Percentiles rank a stretch among this genome's conserved stretches.
phyloP scores from a whole-genome alignment of 2,797 vertebrate genomes.

The Falco columbarius region DNA sequence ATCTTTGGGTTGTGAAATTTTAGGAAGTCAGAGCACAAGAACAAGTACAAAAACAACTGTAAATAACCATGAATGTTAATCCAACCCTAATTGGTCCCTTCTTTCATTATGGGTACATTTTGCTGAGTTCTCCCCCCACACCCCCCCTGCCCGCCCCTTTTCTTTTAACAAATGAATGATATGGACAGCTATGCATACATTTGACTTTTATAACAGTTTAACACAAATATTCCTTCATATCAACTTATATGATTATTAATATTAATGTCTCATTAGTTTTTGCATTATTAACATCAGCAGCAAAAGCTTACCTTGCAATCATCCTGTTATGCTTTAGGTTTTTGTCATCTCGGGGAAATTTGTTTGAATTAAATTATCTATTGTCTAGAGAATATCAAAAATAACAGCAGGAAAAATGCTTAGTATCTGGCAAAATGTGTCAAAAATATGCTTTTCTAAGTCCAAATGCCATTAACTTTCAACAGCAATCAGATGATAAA shows the following conservation, averaged over 20 bases:
- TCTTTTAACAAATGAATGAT: conserved; percentile 77
- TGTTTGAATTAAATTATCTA: conserved; percentile 72
- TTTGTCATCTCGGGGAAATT: conserved; percentile 53
- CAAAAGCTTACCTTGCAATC: conserved; percentile 46
- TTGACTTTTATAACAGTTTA: conserved; percentile 72
- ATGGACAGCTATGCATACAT: conserved; percentile 71
- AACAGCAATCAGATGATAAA: conserved; percentile 55
- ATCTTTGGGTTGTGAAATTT: conserved; percentile 89
- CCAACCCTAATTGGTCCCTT: conserved; percentile 98
- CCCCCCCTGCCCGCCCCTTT: conserved; percentile 12
- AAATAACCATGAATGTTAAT: conserved; percentile 99
- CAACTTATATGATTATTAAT: conserved; percentile 54
- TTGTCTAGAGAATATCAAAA: conserved; percentile 57
- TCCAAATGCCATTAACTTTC: conserved; percentile 33
- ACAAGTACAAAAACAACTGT: conserved; percentile 99
- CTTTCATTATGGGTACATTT: conserved; percentile 93
- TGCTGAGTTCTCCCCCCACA: conserved; percentile 78
- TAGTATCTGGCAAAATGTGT: conserved; percentile 15
- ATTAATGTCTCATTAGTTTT: conserved; percentile 68
- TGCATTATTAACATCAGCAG: conserved; percentile 31
- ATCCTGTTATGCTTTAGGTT: conserved; percentile 49
- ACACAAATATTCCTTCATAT: conserved; percentile 55
- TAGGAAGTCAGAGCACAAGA: conserved; percentile 97
- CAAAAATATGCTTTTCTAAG: conserved; percentile 40
- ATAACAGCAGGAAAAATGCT: conserved; percentile 54